Evolutionary conservation across 2,888 invertebrate species (phyloP), one percentile per base, ranked within the genome.

Genomic region (Apodemia duryi): DNA sequence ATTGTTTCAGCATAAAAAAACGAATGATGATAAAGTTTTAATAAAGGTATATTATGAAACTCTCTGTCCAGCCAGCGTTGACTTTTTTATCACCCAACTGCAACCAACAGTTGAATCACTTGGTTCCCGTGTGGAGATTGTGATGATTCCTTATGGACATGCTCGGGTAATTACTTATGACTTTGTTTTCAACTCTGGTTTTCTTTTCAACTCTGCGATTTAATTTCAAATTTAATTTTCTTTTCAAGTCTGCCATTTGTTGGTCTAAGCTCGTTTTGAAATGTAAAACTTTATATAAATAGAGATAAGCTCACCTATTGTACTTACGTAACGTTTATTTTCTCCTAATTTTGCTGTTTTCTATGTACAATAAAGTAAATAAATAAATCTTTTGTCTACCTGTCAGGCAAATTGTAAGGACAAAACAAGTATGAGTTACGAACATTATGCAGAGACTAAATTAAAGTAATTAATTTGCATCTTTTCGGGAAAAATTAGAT

Each of bases 101-200:
- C 77, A 93, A 61, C 94, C 95, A 5, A 91, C 94, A 0, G 95
- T 93, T 75, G 87, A 93, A 70, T 90, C 85, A 69, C 89, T 95
- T 32, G 85, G 92, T 46, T 81, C 93, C 54, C 85, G 94, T 73
- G 85, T 97, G 71, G 89, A 94, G 66, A 78, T 96, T n/a, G 92
- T 94, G 73, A 89, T 96, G 67, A 87, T 96, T 71, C 97, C 97
- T 57, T 97, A 96, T 82, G 97, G 97, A 66, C 96, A 96, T 86
- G 96, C 96, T 4, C 85, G 63, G 66, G 69, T 69, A 66, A 43
- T 43, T 21, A 35, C 11, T 61, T 29, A 28, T 54, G 38, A 38
- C 1, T 54, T 5, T 7, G 2, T 54, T 29, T 10, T 29, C 6
- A 51, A 51, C 5, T 13, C 21, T 21, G 21, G 1, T 21, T 21